These are phyloP conservation scores for Homalodisca vitripennis DNA, from an alignment of 1,140 invertebrate species.

Conservation along the genomic window DNA sequence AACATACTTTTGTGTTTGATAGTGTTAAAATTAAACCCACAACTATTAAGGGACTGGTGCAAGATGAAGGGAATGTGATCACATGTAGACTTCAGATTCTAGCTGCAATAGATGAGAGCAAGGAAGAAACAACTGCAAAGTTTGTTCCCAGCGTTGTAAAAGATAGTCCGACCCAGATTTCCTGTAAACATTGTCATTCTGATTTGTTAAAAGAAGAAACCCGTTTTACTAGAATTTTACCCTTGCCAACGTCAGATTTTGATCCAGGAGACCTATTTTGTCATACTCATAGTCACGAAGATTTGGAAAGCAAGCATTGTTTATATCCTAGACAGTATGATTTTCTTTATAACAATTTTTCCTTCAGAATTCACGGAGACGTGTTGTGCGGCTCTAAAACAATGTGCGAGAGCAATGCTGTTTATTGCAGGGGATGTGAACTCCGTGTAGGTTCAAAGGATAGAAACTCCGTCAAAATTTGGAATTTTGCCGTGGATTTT, in stretches of 20 bases:
- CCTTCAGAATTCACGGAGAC: slow-evolving; percentile 26
- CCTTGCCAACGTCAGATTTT: slow-evolving; percentile 25
- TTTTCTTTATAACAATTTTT: slow-evolving; percentile 25
- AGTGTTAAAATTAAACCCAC: not conserved
- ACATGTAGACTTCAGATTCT: slow-evolving; percentile 4
- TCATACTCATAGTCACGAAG: slow-evolving; percentile 14
- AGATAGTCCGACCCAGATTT: not conserved
- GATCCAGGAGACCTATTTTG: slow-evolving; percentile 30
- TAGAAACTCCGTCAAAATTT: slow-evolving; percentile 7
- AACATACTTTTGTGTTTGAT: not conserved
- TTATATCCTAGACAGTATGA: slow-evolving; percentile 8
- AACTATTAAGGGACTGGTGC: not conserved
- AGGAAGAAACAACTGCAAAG: not conserved
- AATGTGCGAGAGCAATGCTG: not conserved
- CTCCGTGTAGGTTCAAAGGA: slow-evolving; percentile 23
- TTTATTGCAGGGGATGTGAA: slow-evolving; percentile 22
- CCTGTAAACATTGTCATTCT: slow-evolving; percentile 20
- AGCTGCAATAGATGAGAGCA: not conserved
- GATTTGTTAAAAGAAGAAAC: slow-evolving; percentile 16
- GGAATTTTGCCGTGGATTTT: slow-evolving; percentile 28
- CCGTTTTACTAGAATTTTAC: slow-evolving; percentile 24
- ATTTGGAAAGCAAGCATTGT: slow-evolving; percentile 10
- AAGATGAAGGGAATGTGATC: not conserved
- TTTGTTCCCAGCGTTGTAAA: slow-evolving; percentile 22
- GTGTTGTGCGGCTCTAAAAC: not conserved